phyloP scores from a whole-genome alignment of 2,113 vertebrate genomes.

The Tetrao urogallus region DNA sequence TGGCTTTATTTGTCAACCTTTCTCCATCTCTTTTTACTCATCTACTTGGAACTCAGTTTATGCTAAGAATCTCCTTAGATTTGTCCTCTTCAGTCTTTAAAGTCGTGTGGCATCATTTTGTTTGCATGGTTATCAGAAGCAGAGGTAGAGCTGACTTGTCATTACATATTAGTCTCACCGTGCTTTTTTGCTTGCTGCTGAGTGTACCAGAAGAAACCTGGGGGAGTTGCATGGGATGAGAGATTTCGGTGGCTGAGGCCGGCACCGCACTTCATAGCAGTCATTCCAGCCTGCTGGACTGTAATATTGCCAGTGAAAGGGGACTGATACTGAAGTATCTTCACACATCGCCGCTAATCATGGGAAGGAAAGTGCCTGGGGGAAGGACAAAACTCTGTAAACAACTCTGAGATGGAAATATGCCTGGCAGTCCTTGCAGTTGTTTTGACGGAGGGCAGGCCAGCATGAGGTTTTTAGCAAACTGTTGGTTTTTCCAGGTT shows the following conservation, averaged over 20 bases:
- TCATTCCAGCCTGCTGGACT: background rate
- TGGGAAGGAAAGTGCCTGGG: conserved; percentile 40
- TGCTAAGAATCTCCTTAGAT: conserved; percentile 13
- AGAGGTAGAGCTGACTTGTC: background rate
- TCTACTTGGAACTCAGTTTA: conserved; percentile 22
- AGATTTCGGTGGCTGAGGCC: background rate
- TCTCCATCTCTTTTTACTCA: background rate
- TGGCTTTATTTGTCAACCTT: conserved; percentile 9
- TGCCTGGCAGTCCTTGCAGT: background rate
- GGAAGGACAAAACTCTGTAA: conserved; percentile 62
- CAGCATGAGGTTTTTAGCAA: conserved; percentile 2
- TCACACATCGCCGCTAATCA: conserved; percentile 40
- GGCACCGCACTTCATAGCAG: background rate
- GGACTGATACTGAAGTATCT: conserved; percentile 49
- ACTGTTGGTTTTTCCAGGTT: background rate
- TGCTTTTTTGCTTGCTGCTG: background rate
- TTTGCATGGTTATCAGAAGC: background rate
- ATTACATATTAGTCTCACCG: background rate
- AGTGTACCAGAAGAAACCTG: background rate
- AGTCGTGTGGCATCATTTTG: background rate
- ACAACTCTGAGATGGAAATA: conserved; percentile 52
- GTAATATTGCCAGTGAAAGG: conserved; percentile 40
- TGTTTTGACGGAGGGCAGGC: background rate
- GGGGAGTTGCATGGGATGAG: background rate
- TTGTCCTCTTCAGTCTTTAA: background rate